phyloP scores from a whole-genome alignment of 2,113 vertebrate species.

The Centrocercus urophasianus region DNA sequence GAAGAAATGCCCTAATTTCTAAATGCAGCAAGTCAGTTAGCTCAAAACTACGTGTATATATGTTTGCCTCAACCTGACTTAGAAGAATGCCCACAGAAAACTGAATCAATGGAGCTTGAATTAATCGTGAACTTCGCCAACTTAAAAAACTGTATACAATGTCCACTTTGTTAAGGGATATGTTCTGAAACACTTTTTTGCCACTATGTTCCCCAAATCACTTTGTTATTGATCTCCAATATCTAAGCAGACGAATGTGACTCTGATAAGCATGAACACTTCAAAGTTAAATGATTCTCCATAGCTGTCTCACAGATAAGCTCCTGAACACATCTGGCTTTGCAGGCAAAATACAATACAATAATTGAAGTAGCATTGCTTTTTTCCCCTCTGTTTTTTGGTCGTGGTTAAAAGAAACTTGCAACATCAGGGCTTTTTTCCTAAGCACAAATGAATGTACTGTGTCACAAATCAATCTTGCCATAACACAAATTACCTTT shows the following conservation, averaged over 20 bases:
- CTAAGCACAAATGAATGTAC: not conserved
- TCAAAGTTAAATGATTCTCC: constrained; percentile 22
- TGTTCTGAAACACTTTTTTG: not conserved
- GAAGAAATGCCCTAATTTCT: not conserved
- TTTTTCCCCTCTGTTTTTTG: not conserved
- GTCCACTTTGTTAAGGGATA: not conserved
- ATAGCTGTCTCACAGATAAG: constrained; percentile 1
- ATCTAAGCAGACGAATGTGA: not conserved
- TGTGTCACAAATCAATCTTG: not conserved
- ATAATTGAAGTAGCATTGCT: not conserved
- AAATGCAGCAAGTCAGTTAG: not conserved
- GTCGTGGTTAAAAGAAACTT: not conserved
- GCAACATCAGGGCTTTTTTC: not conserved
- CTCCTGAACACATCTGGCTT: not conserved
- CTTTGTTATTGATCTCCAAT: constrained; percentile 27
- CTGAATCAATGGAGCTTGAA: not conserved
- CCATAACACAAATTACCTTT: not conserved
- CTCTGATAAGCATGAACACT: not conserved
- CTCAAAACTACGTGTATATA: not conserved
- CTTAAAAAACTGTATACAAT: not conserved
- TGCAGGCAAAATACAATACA: not conserved
- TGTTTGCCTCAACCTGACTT: not conserved
- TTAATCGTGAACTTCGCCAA: not conserved
- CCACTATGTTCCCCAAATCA: not conserved
- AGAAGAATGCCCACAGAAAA: not conserved